Percentiles rank a stretch among this genome's conserved stretches.
Conservation (phyloP, 2,797 vertebrate species). For the Margarornis squamiger region DNA sequence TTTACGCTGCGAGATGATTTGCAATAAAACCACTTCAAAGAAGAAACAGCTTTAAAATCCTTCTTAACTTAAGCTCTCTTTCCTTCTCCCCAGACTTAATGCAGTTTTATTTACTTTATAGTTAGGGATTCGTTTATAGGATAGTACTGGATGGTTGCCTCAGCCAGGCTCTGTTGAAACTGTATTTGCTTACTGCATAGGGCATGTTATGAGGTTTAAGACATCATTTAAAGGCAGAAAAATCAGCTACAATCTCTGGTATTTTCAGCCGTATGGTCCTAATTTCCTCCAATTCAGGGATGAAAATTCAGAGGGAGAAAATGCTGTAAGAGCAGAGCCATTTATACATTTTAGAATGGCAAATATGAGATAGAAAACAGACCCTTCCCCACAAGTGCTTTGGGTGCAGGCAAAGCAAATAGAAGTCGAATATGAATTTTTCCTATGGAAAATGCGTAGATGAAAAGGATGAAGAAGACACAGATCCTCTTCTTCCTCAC, state of each 20-base stretch:
- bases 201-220: background rate
- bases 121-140: background rate
- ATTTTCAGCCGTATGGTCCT: background rate
- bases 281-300: background rate
- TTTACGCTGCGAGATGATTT: constrained; percentile 1
- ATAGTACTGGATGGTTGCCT: background rate
- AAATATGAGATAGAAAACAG: background rate
- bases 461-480: background rate
- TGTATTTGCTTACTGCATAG: background rate
- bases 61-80: constrained; percentile 15
- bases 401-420: background rate
- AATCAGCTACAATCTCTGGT: background rate
- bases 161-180: background rate
- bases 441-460: background rate
- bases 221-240: background rate
- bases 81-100: background rate
- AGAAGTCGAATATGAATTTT: background rate
- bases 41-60: constrained; percentile 16
- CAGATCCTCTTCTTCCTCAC: background rate
- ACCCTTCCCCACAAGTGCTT: background rate
- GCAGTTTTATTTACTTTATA: constrained; percentile 29
- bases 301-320: background rate
- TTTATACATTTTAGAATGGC: background rate
- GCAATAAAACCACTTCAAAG: constrained; percentile 24
- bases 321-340: background rate